These are phyloP conservation scores for Choristoneura fumiferana DNA, from an alignment of 1,140 invertebrate genomes.

Conservation along the genomic window DNA sequence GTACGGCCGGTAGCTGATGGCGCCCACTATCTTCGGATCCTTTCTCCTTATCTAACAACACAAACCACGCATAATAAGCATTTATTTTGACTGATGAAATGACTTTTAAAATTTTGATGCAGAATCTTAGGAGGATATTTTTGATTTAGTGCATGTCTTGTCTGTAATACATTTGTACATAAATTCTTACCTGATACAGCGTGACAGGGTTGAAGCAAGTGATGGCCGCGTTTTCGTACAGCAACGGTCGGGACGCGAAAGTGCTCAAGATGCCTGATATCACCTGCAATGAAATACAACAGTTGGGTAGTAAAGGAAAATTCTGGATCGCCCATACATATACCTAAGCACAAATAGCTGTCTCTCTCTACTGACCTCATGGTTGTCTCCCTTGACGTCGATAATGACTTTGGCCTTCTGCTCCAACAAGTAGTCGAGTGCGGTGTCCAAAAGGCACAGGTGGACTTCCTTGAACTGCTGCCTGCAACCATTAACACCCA, in stretches of 20 bases:
- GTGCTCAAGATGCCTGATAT: conserved; percentile 45
- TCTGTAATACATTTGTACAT: conserved; percentile 10
- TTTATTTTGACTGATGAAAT: no score
- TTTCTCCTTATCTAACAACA: conserved; percentile 80
- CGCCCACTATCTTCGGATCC: conserved; percentile 82
- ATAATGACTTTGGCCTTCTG: conserved; percentile 58
- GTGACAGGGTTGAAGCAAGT: conserved; percentile 57
- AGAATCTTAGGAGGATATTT: no score
- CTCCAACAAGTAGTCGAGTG: conserved; percentile 53
- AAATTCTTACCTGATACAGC: conserved; percentile 45
- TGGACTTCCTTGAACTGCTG: conserved; percentile 57
- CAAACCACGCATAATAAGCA: no score
- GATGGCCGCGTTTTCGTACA: conserved; percentile 52
- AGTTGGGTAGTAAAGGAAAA: no score
- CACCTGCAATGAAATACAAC: conserved; percentile 41
- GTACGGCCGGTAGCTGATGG: conserved; percentile 81
- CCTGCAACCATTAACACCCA: conserved; percentile 30
- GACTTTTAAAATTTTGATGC: no score
- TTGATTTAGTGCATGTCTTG: no score
- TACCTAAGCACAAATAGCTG: no score
- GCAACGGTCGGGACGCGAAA: conserved; percentile 33
- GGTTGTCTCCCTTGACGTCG: conserved; percentile 62
- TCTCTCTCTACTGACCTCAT: conserved; percentile 44
- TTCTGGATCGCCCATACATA: no score
- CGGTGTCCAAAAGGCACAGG: conserved; percentile 56